A percentile compares a stretch with the other conserved stretches of the same genome.
Evolutionary conservation across 1,140 invertebrate genomes (phyloP).

Genomic region (Dinoponera quadriceps): DNA sequence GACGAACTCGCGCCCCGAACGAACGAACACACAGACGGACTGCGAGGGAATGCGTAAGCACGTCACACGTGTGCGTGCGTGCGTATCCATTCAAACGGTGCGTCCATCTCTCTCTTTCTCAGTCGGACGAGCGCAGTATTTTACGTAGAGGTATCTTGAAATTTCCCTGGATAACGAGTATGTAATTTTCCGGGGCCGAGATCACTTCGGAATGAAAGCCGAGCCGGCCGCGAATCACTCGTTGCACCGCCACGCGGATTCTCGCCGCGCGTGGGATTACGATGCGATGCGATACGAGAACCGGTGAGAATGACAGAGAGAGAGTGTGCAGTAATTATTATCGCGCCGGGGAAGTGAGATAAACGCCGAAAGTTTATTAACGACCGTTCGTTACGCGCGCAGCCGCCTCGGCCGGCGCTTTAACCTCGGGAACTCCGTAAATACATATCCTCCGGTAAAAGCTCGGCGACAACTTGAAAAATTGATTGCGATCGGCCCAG

Average conservation of each 20-base stretch:
- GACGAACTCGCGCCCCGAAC: conserved; percentile 18
- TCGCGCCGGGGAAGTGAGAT: conserved; percentile 22
- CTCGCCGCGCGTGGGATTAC: conserved; percentile 4
- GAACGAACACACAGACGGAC: conserved; percentile 1
- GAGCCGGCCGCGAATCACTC: neutral
- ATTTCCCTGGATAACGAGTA: conserved; percentile 22
- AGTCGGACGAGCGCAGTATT: conserved; percentile 30
- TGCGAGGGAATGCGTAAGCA: conserved; percentile 53
- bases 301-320: too few species aligned
- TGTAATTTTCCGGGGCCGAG: conserved; percentile 46
- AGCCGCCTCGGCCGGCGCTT: conserved; percentile 16
- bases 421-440: conserved; percentile 44
- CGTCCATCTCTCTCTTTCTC: neutral
- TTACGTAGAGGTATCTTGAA: conserved; percentile 44
- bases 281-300: too few species aligned
- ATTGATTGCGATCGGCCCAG: conserved; percentile 49
- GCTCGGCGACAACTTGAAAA: conserved; percentile 54
- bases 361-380: conserved; percentile 55
- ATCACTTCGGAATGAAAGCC: conserved; percentile 18
- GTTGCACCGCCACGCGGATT: conserved; percentile 11
- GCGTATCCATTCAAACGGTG: conserved; percentile 56
- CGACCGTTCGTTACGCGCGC: conserved; percentile 43
- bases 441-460: conserved; percentile 49
- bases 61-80: conserved; percentile 47
- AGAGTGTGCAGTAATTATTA: conserved; percentile 34